Conservation (phyloP, 2,113 vertebrate genomes). For the Corythornis cristatus region DNA sequence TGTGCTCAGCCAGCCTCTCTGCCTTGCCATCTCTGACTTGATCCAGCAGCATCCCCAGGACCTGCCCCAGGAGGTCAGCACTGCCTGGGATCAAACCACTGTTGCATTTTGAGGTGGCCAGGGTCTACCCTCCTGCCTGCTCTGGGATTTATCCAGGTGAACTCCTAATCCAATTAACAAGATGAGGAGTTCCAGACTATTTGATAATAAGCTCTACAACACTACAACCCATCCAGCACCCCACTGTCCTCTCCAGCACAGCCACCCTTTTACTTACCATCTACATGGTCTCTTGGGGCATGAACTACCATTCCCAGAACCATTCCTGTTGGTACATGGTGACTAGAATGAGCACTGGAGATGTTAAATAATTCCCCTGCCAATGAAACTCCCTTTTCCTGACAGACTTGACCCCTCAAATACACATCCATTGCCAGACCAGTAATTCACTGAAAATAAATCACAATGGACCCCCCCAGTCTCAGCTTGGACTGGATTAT, state of each 20-base stretch:
- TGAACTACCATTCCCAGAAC: not conserved
- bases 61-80: not conserved
- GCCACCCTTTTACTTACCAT: not conserved
- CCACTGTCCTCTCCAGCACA: fast-evolving
- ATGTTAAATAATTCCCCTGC: not conserved
- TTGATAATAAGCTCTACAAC: not conserved
- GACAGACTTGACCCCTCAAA: not conserved
- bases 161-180: not conserved
- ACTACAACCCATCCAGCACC: not conserved
- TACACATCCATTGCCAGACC: not conserved
- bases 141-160: not conserved
- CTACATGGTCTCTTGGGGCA: not conserved
- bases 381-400: not conserved
- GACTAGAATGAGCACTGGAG: not conserved
- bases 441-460: not conserved
- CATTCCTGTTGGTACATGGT: not conserved
- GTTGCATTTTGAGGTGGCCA: not conserved
- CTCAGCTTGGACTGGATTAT: not conserved
- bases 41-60: not conserved
- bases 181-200: not conserved
- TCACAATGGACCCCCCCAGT: fast-evolving
- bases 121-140: not conserved
- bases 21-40: not conserved
- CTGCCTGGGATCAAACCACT: not conserved
- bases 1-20: fast-evolving